Percentiles rank a stretch among this genome's conserved stretches.
phyloP scores from a whole-genome alignment of 1,140 invertebrate species.

The Drosophila burlai region DNA sequence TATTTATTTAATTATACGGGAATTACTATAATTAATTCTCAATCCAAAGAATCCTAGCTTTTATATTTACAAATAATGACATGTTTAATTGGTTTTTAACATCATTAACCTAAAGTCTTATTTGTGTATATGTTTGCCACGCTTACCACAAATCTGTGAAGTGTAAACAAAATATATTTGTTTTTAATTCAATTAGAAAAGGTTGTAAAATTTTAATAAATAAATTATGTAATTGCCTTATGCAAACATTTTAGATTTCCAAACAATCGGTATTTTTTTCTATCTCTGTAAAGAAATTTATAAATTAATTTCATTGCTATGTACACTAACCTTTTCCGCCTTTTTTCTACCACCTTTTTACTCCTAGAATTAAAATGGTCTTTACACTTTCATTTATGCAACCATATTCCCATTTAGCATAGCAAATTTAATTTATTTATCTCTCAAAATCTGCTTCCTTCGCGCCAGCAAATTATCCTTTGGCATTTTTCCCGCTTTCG shows the following conservation, averaged over 20 bases:
- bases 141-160: neutral
- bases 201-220: too few species aligned
- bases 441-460: neutral
- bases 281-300: neutral
- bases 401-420: neutral
- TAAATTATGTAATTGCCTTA: neutral
- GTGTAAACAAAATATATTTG: neutral
- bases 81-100: neutral
- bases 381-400: neutral
- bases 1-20: neutral
- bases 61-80: neutral
- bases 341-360: too few species aligned
- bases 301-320: neutral
- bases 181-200: neutral
- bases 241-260: neutral
- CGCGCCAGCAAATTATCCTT: slow-evolving; percentile 13
- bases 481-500: neutral
- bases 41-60: too few species aligned
- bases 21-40: too few species aligned
- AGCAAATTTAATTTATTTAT: slow-evolving; percentile 12
- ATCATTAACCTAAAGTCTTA: neutral
- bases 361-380: neutral
- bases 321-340: neutral
- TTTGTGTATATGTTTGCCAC: neutral
- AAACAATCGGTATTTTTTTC: neutral